These are phyloP conservation scores for Iselma pallidipennis DNA, from an alignment of 2,888 invertebrate species.

Conservation along the genomic window DNA sequence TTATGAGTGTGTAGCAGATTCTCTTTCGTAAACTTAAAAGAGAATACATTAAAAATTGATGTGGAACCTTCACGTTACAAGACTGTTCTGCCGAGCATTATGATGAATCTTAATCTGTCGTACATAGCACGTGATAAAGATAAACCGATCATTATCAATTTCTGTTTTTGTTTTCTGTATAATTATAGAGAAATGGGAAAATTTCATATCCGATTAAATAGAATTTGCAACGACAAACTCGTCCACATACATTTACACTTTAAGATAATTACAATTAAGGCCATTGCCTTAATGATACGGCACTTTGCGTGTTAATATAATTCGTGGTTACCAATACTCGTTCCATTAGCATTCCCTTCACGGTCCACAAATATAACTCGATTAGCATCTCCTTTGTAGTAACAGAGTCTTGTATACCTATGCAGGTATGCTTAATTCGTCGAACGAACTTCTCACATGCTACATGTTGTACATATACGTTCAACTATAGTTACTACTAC, in stretches of 20 bases:
- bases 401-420: not conserved
- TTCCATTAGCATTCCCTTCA: conserved; percentile 49
- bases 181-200: too few relatives aligned
- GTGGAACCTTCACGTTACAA: not conserved
- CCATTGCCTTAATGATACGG: conserved; percentile 47
- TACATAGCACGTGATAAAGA: not conserved
- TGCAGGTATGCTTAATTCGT: not conserved
- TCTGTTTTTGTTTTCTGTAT: too few relatives aligned
- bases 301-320: conserved; percentile 53
- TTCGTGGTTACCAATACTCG: conserved; percentile 51
- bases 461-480: not conserved
- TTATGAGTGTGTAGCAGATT: not conserved
- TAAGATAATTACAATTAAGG: conserved; percentile 43
- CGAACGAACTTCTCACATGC: not conserved
- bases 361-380: conserved; percentile 45
- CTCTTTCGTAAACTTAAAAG: not conserved
- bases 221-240: not conserved
- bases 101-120: not conserved
- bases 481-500: not conserved
- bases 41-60: not conserved
- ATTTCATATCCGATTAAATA: too few relatives aligned
- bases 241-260: conserved; percentile 38
- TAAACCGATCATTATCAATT: too few relatives aligned
- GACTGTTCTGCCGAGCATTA: not conserved
- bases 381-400: conserved; percentile 48